Base-by-base conservation (phyloP, 2,113 vertebrate species). In the Ascaphus truei region DNA sequence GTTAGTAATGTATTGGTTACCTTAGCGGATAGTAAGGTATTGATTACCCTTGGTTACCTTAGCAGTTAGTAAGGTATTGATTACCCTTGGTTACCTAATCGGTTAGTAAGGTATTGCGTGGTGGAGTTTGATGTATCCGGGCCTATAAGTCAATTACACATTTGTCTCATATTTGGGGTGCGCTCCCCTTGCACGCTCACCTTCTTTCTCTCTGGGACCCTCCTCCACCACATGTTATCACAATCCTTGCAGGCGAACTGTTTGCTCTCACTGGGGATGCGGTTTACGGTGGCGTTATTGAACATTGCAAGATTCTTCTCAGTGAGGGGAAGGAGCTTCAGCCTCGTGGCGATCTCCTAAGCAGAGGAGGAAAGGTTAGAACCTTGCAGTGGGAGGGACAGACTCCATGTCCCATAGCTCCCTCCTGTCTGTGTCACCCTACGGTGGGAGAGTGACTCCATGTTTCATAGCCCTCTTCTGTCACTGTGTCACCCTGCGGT, bases 201-300 rank as follows among this genome's bases (percentile, higher is more conserved):
- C 85, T 82, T 74, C 63, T 92, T 92, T 57, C 90, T 73, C 78
- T 83, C 45, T 4, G 90, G 87, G 5, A 92, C 89, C 0, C 80
- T 75, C 23, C 90, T 78, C 91, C 91, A 92, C 91, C 91, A 92
- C 43, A 84, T 80, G 0, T 47, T 57, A 67, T 92, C 90, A 25
- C 90, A 92, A 9, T 43, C 16, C 20, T 75, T 57, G 29, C 91
- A 92, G 47, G 90, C 79, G 4, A 92, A 92, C 79, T 89, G 88
- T 20, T 79, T 72, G 25, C 80, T 73, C 20, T 48, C 76, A 0
- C 78, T 81, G 0, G 87, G 86, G 18, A 90, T 87, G 23, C 76
- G 75, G 73, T 87, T 81, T 0, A 74, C 76, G 51, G 88, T 79
- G 1, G 86, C 85, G 0, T 84, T 79, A 6, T 91, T 79, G 62